Base-by-base conservation (phyloP, 2,888 invertebrate genomes). In the Sarcophaga carnaria region DNA sequence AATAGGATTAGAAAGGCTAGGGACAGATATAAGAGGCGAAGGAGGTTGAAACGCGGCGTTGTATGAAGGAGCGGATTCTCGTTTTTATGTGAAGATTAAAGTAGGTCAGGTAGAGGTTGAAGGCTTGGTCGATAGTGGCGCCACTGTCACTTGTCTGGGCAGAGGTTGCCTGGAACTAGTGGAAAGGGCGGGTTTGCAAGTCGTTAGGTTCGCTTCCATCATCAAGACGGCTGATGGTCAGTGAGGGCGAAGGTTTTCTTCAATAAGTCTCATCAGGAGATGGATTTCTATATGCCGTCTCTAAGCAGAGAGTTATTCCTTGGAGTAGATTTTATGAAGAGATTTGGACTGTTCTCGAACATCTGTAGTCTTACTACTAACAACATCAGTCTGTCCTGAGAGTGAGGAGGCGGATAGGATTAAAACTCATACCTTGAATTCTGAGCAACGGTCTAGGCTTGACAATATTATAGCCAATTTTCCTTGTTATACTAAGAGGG, bases 231-330 rank as follows among this genome's bases (percentile, higher is more conserved):
- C 76, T 5, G 76, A 76, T 66, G 47, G 63, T 3, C 64, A 12
- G 20, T 49, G 45, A 22, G 70, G 49, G n/a, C 70, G 12, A 70
- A 22, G 20, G 10, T 63, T 63, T 17, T 63, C 3, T 63, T 11
- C n/a, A 71, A 71, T 27, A 59, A 59, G 5, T 12, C 4, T n/a
- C 3, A 17, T 3, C 25, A 72, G 25, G 37, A 25, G 10, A 69
- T 78, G 22, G 62, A 11, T 8, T 78, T 78, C 37, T 78, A 78
- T 78, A 70, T 78, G 14, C 70, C 78, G 17, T 47, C 62, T 10
- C 49, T 70, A 3, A 77, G 25, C 49, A 17, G 76, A 8, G 66
- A 77, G 27, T 47, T 78, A n/a, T 78, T 70, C 20, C 47, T 70
- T 14, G 69, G 78, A 8, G 47, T 70, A 4, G 78, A 78, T 8